Base-by-base conservation (phyloP, 2,797 vertebrate species). In the Sciurus carolinensis region DNA sequence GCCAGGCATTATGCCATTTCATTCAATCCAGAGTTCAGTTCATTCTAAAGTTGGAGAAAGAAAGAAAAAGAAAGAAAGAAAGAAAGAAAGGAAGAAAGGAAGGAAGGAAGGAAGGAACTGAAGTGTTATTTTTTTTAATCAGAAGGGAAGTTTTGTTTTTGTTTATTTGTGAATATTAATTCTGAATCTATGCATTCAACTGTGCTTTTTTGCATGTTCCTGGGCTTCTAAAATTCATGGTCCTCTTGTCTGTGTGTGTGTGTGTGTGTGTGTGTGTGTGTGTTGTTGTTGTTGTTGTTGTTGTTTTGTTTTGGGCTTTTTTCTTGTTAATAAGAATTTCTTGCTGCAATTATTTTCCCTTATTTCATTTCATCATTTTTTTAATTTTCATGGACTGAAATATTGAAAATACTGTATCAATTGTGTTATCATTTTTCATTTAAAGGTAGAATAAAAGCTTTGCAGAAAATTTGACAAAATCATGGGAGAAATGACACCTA, bases 21-120 rank as follows among this genome's bases (percentile, higher is more conserved):
- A 95, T 95, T 92, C 86, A 95, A 93, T 52, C 59, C 44, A 84
- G 59, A 94, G n/a, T 92, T 92, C 33, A 87, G 77, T 26, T 81
- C 62, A 44, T 91, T 91, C 36, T 69, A 87, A 79, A 94, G 30
- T 94, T 75, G 17, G 30, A 79, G 13, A 33, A 28, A 12, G 11
- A 81, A 10, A 42, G n/a, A 77, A 4, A 39, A 4, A 39, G 42
- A 75, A 28, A 28, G 17, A 33, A 50, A 9, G 15, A 20, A 33
- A 9, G 11, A 5, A 13, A 11, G 18, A n/a, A 67, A 5, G 28
- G 7, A 75, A 5, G 26, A 17, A 1, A 54, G 5, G 14, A 59
- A 57, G 18, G 8, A 87, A 67, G 52, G 14, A 62, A 28, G 17
- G 9, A 52, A 90, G 75, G 77, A 10, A 62, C 20, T 47, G 39